A percentile compares a stretch with the other conserved stretches of the same genome.
Conservation (phyloP, 2,888 invertebrate genomes). For the Parnassius orleans region DNA sequence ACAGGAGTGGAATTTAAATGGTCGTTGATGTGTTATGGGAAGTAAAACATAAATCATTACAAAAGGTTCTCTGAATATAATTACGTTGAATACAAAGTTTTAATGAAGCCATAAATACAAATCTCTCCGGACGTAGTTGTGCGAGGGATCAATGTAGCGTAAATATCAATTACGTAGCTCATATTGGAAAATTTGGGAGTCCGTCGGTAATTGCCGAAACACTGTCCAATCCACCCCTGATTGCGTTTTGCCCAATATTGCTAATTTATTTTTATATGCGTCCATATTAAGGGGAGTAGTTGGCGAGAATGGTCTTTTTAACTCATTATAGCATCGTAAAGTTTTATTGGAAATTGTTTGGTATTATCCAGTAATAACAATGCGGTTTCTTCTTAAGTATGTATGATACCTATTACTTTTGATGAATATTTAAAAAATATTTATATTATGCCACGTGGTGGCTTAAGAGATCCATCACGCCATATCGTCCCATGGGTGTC, state of each 20-base stretch:
- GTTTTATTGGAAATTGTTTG: slow-evolving; percentile 41
- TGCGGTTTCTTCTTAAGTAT: slow-evolving; percentile 1
- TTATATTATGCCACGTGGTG: too few relatives aligned
- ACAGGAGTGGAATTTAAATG: too few relatives aligned
- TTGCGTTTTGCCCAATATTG: slow-evolving; percentile 64
- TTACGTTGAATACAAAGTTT: slow-evolving; percentile 36
- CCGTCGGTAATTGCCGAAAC: slow-evolving; percentile 54
- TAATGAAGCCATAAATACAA: slow-evolving; percentile 54
- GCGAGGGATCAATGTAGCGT: slow-evolving; percentile 62
- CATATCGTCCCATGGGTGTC: too few relatives aligned
- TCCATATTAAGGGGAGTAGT: slow-evolving; percentile 50
- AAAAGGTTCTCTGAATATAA: slow-evolving; percentile 13
- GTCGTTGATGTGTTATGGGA: too few relatives aligned
- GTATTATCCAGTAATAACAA: slow-evolving; percentile 10
- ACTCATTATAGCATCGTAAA: slow-evolving; percentile 43
- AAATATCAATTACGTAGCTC: slow-evolving; percentile 73
- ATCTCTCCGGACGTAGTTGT: slow-evolving; percentile 46
- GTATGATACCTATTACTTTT: too few relatives aligned
- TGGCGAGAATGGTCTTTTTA: slow-evolving; percentile 47
- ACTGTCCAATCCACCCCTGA: slow-evolving; percentile 44
- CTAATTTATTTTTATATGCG: slow-evolving; percentile 71
- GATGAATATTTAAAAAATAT: too few relatives aligned
- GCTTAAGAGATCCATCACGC: too few relatives aligned
- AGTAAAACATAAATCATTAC: slow-evolving; percentile 1
- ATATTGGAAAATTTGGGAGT: slow-evolving; percentile 60